A percentile compares a stretch with the other conserved stretches of the same genome.
phyloP scores from a whole-genome alignment of 2,113 vertebrate species.

The Menidia beryllina region DNA sequence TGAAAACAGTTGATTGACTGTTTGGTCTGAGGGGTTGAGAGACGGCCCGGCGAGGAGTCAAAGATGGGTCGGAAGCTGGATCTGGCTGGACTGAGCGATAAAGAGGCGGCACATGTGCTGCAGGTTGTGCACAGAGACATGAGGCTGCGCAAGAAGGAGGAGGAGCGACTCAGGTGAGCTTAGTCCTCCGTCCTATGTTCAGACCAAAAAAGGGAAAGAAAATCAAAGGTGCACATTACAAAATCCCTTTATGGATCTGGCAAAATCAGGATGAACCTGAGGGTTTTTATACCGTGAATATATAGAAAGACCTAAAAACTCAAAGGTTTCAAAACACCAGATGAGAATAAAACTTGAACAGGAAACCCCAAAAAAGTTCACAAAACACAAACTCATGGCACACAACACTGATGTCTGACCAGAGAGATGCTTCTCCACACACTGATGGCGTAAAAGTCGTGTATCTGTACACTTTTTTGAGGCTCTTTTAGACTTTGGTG shows the following conservation, averaged over 20 bases:
- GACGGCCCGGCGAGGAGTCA: slow-evolving; percentile 8
- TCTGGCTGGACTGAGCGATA: slow-evolving; percentile 90
- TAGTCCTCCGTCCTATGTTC: background rate
- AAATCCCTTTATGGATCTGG: too few species aligned
- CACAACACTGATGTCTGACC: too few species aligned
- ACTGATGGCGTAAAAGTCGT: background rate
- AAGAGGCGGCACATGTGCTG: slow-evolving; percentile 93
- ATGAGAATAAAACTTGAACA: too few species aligned
- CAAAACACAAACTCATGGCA: too few species aligned
- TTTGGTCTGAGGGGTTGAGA: slow-evolving; percentile 14
- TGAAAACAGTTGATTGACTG: slow-evolving; percentile 17
- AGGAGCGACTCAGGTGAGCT: slow-evolving; percentile 91
- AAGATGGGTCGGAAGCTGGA: slow-evolving; percentile 93
- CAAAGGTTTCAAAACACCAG: too few species aligned
- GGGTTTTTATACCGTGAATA: too few species aligned
- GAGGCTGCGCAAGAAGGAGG: slow-evolving; percentile 92
- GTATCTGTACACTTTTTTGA: background rate
- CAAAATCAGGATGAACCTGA: too few species aligned
- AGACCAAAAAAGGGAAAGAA: too few species aligned
- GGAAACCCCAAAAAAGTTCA: too few species aligned
- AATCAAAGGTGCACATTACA: too few species aligned
- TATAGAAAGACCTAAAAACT: too few species aligned
- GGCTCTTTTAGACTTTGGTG: slow-evolving; percentile 16
- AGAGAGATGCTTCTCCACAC: too few species aligned
- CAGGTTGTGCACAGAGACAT: slow-evolving; percentile 97